These are phyloP conservation scores for Thripadectes ignobilis DNA, from an alignment of 2,797 vertebrate genomes.

Conservation along the genomic window DNA sequence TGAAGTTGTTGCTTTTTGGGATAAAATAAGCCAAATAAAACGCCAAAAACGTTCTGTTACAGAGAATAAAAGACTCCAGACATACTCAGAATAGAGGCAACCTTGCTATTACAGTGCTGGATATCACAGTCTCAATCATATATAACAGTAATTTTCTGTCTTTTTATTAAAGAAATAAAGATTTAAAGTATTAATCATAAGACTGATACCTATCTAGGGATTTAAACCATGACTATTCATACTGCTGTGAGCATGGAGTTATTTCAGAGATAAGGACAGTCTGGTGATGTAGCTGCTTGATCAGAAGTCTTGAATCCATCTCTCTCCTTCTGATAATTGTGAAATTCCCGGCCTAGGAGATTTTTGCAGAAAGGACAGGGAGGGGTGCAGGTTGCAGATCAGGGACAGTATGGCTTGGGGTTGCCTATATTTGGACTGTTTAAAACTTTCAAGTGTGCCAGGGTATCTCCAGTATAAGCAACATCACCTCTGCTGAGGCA, in stretches of 20 bases:
- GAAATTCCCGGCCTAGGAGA: neutral
- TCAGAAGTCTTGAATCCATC: neutral
- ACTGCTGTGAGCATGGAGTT: neutral
- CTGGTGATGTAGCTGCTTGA: neutral
- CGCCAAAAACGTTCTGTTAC: neutral
- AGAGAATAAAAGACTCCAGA: neutral
- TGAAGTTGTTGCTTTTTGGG: neutral
- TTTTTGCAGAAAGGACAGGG: neutral
- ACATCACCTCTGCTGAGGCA: neutral
- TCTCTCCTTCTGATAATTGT: neutral
- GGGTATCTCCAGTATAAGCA: neutral
- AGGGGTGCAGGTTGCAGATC: accelerated
- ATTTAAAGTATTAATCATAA: neutral
- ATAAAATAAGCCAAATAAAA: neutral
- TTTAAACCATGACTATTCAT: neutral
- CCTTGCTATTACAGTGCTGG: neutral
- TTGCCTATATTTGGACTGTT: neutral
- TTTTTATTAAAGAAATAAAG: neutral
- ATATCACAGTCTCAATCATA: neutral
- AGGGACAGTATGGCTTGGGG: neutral
- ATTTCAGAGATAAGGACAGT: neutral
- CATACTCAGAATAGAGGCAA: neutral
- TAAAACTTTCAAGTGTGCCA: neutral
- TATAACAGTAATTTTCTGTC: neutral
- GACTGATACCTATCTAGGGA: neutral